phyloP scores from a whole-genome alignment of 2,113 vertebrate genomes.

The Channa maculata region DNA sequence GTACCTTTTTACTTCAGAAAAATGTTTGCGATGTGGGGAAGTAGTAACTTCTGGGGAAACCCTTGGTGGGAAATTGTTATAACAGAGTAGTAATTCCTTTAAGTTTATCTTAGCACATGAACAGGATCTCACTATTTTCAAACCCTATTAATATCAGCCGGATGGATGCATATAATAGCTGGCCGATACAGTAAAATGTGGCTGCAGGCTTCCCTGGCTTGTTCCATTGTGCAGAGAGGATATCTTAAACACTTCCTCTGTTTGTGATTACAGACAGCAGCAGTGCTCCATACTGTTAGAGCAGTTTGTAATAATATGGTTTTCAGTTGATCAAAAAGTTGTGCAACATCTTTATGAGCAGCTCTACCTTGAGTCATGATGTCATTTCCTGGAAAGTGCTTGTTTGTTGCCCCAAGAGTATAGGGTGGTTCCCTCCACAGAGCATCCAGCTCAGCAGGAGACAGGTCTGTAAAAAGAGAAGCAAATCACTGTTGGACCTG shows the following conservation, averaged over 20 bases:
- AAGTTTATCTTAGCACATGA: conserved; percentile 14
- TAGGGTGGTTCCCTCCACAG: conserved; percentile 83
- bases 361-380: conserved; percentile 82
- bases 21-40: too few species aligned
- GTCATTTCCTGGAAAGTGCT: conserved; percentile 80
- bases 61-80: too few species aligned
- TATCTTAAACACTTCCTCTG: conserved; percentile 74
- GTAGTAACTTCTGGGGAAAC: too few species aligned
- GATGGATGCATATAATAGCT: conserved; percentile 33
- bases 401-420: conserved; percentile 76
- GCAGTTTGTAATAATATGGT: neutral
- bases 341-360: neutral
- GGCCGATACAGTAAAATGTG: neutral
- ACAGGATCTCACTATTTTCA: conserved; percentile 37
- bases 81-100: too few species aligned
- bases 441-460: conserved; percentile 84
- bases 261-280: conserved; percentile 30
- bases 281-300: neutral
- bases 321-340: neutral
- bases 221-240: conserved; percentile 72
- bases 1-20: too few species aligned
- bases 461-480: conserved; percentile 73
- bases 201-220: conserved; percentile 56
- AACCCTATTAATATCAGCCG: conserved; percentile 59
- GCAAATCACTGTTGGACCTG: neutral